phyloP scores from a whole-genome alignment of 2,113 vertebrate genomes.

The Saccopteryx bilineata region DNA sequence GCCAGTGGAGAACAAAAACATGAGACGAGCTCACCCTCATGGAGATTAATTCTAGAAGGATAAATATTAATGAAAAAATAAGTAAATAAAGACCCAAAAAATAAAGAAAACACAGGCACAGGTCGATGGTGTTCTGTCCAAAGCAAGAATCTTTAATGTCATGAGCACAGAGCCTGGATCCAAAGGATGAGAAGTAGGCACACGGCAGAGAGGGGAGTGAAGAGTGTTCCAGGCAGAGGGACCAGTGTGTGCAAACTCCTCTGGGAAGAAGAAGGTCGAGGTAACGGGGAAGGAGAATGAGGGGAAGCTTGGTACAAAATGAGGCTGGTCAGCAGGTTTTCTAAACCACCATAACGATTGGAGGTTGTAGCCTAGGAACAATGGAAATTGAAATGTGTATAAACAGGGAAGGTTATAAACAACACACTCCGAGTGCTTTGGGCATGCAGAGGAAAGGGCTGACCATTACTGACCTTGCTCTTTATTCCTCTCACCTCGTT shows the following conservation, averaged over 20 bases:
- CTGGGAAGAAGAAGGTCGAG: not conserved
- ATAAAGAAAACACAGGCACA: not conserved
- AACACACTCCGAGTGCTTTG: not conserved
- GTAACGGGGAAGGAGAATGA: not conserved
- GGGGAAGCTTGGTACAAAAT: not conserved
- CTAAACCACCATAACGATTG: rapidly evolving
- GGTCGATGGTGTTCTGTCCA: not conserved
- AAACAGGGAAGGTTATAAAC: not conserved
- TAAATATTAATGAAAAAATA: not conserved
- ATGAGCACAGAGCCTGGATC: not conserved
- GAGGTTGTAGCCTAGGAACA: not conserved
- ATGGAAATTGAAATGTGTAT: not conserved
- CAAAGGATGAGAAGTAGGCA: not conserved
- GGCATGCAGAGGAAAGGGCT: not conserved
- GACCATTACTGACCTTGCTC: not conserved
- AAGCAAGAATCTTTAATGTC: not conserved
- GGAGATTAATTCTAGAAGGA: not conserved
- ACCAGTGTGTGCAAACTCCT: not conserved
- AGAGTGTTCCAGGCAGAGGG: not conserved
- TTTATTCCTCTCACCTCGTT: not conserved
- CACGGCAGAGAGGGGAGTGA: not conserved
- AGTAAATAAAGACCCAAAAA: not conserved
- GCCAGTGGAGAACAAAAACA: not conserved
- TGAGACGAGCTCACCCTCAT: not conserved
- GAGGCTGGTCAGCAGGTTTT: not conserved